Percentiles rank a stretch among this genome's conserved stretches.
phyloP scores from a whole-genome alignment of 2,113 vertebrate genomes.

The Sinosuthora webbiana region DNA sequence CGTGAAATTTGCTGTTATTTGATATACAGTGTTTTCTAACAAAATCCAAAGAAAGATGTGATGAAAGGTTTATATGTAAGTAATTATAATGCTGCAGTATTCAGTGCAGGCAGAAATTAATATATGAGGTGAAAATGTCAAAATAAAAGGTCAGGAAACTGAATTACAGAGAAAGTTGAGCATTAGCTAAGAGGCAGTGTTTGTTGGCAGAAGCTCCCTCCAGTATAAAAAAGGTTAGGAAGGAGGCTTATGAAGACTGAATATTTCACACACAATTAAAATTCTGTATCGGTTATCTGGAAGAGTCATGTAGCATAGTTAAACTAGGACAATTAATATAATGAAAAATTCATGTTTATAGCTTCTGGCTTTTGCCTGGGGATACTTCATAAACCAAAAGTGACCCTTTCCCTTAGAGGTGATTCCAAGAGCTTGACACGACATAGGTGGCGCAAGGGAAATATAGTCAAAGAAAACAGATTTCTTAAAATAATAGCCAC shows the following conservation, averaged over 20 bases:
- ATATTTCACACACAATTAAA: conserved; percentile 75
- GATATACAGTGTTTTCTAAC: conserved; percentile 49
- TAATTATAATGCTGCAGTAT: conserved; percentile 63
- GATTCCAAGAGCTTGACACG: conserved; percentile 35
- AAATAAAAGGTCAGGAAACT: conserved; percentile 69
- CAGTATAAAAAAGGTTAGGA: conserved; percentile 48
- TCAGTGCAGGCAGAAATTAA: conserved; percentile 51
- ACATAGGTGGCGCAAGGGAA: conserved; percentile 9
- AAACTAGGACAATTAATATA: conserved; percentile 73
- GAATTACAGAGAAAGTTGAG: conserved; percentile 59
- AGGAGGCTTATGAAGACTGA: conserved; percentile 59
- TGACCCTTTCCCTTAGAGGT: conserved; percentile 54
- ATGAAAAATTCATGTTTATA: conserved; percentile 77
- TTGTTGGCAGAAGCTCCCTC: conserved; percentile 30
- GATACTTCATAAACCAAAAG: conserved; percentile 49
- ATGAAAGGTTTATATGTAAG: conserved; percentile 64
- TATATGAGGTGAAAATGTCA: conserved; percentile 61
- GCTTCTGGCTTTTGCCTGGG: conserved; percentile 49
- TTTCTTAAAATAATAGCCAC: neutral
- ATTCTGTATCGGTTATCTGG: conserved; percentile 53
- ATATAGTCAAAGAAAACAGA: conserved; percentile 25
- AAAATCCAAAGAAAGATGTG: conserved; percentile 60
- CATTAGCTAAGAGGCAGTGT: conserved; percentile 37
- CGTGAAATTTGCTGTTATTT: conserved; percentile 42
- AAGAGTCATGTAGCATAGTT: conserved; percentile 56